Evolutionary conservation across 2,797 vertebrate species (phyloP).

Genomic region (Lepus oiostolus): DNA sequence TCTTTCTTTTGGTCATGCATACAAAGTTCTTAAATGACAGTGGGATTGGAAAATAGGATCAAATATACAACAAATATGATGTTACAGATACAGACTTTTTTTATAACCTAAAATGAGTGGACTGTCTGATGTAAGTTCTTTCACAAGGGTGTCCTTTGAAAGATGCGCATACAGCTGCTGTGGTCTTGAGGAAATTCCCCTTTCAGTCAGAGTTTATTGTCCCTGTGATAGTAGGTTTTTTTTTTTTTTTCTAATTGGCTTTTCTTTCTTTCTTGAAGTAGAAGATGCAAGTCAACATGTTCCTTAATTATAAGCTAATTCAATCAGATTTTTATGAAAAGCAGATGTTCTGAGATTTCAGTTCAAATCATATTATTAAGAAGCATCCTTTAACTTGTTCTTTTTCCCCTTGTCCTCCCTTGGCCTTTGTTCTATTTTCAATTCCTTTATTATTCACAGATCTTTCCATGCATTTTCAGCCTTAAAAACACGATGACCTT

Average conservation of each 20-base stretch:
- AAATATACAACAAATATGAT: conserved; percentile 45
- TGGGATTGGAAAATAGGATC: conserved; percentile 1
- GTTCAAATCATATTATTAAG: conserved; percentile 73
- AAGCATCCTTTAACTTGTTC: conserved; percentile 63
- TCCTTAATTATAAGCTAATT: conserved; percentile 72
- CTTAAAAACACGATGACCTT: conserved; percentile 63
- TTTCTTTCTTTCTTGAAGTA: conserved; percentile 77
- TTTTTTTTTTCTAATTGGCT: neutral
- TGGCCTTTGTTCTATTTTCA: conserved; percentile 71
- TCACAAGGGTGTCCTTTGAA: conserved; percentile 24
- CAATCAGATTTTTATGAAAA: conserved; percentile 79
- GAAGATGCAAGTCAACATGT: conserved; percentile 65
- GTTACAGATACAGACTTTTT: conserved; percentile 57
- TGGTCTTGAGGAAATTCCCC: conserved; percentile 31
- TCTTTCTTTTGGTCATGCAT: conserved; percentile 29
- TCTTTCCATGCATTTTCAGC: conserved; percentile 72
- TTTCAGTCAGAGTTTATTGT: conserved; percentile 70
- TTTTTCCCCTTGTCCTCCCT: conserved; percentile 58
- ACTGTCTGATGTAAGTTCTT: conserved; percentile 50
- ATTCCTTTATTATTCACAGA: conserved; percentile 68
- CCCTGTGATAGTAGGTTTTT: neutral
- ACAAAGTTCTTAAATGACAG: conserved; percentile 38
- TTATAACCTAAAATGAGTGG: conserved; percentile 47
- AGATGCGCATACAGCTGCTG: conserved; percentile 36
- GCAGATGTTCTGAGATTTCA: conserved; percentile 73